phyloP scores from a whole-genome alignment of 2,797 vertebrate species.

The Dendrocincla fuliginosa region DNA sequence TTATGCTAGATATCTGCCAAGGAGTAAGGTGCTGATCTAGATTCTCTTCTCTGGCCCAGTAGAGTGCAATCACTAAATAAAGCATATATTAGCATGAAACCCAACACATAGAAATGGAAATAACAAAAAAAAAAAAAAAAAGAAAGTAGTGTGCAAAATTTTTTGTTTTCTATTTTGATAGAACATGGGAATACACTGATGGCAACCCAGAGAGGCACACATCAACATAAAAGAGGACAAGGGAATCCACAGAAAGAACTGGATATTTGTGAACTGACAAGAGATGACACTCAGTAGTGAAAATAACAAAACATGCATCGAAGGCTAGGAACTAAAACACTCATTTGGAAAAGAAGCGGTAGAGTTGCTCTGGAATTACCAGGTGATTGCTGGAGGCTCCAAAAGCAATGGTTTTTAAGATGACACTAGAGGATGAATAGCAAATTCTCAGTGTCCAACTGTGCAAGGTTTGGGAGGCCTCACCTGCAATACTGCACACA shows the following conservation, averaged over 20 bases:
- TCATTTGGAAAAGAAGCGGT: not conserved
- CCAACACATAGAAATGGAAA: not conserved
- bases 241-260: not conserved
- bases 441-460: not conserved
- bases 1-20: not conserved
- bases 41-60: not conserved
- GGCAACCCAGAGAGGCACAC: not conserved
- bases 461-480: not conserved
- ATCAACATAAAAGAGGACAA: not conserved
- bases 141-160: not conserved
- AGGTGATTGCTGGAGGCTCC: not conserved
- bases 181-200: not conserved
- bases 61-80: not conserved
- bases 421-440: not conserved
- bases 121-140: not conserved
- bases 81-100: not conserved
- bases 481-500: not conserved
- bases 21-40: not conserved
- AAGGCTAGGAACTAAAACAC: not conserved
- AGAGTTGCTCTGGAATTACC: not conserved
- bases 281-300: not conserved
- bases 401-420: not conserved
- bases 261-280: not conserved
- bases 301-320: not conserved
- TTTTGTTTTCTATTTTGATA: not conserved